phyloP scores from a whole-genome alignment of 2,797 vertebrate species.

The Anguilla obscura region DNA sequence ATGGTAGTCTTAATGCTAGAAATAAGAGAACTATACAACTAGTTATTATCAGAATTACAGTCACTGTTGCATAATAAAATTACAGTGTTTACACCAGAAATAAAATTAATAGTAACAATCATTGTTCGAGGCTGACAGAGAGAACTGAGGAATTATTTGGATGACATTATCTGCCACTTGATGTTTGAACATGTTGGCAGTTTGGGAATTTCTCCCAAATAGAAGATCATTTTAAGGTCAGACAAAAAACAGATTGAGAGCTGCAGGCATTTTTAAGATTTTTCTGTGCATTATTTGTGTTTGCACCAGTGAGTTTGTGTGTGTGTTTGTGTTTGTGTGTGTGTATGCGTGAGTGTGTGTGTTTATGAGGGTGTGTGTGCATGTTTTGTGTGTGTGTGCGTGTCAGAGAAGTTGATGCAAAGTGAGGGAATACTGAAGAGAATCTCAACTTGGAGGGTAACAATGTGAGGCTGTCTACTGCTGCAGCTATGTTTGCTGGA shows the following conservation, averaged over 20 bases:
- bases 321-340: not conserved
- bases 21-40: too few species aligned
- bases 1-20: too few species aligned
- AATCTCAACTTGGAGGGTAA: not conserved
- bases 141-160: too few species aligned
- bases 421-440: too few species aligned
- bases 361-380: not conserved
- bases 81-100: too few species aligned
- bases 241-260: not conserved
- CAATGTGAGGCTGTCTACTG: not conserved
- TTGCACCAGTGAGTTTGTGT: not conserved
- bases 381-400: too few species aligned
- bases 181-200: too few species aligned
- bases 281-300: not conserved
- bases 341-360: not conserved
- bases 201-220: too few species aligned
- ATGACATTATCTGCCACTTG: too few species aligned
- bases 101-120: too few species aligned
- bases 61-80: not conserved
- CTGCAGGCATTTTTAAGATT: not conserved
- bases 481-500: not conserved
- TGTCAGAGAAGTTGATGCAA: too few species aligned
- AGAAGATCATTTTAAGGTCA: not conserved
- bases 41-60: not conserved
- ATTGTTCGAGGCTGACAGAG: too few species aligned